Conservation (phyloP, 1,140 invertebrate genomes). For the Centruroides vittatus region DNA sequence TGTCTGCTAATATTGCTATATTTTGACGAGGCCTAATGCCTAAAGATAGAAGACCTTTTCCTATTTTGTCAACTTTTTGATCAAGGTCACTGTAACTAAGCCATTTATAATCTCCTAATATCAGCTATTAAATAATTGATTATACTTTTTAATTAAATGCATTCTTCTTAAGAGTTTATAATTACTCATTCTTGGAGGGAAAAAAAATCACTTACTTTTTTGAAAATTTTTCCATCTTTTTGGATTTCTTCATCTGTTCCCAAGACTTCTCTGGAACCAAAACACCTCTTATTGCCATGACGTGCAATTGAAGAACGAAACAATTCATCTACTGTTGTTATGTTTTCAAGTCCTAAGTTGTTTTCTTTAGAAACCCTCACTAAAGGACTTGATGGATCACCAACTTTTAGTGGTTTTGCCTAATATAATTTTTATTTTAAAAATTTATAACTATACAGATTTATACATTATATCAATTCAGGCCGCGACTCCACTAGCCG, state of each 20-base stretch:
- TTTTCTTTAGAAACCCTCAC: neutral
- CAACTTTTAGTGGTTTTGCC: neutral
- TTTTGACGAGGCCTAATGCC: constrained; percentile 49
- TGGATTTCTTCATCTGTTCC: constrained; percentile 87
- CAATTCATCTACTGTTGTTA: constrained; percentile 64
- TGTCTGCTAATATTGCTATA: constrained; percentile 92
- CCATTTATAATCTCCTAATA: constrained; percentile 89
- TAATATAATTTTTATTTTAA: neutral
- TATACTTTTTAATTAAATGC: constrained; percentile 20
- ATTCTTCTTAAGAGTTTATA: neutral
- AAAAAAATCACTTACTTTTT: constrained; percentile 46
- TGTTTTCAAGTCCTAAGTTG: too few relatives aligned
- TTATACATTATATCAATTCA: too few relatives aligned
- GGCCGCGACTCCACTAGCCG: too few relatives aligned
- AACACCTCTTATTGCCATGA: constrained; percentile 55
- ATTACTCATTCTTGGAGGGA: too few relatives aligned
- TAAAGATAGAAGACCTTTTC: constrained; percentile 51
- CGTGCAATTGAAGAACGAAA: constrained; percentile 56
- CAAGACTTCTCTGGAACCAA: constrained; percentile 81
- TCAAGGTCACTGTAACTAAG: constrained; percentile 68
- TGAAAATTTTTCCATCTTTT: constrained; percentile 85
- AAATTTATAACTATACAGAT: too few relatives aligned
- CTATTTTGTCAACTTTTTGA: constrained; percentile 53
- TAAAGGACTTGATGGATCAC: neutral
- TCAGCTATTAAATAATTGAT: constrained; percentile 41